A percentile compares a stretch with the other conserved stretches of the same genome.
Conservation (phyloP, 2,888 invertebrate genomes). For the Ophion ventricosus region DNA sequence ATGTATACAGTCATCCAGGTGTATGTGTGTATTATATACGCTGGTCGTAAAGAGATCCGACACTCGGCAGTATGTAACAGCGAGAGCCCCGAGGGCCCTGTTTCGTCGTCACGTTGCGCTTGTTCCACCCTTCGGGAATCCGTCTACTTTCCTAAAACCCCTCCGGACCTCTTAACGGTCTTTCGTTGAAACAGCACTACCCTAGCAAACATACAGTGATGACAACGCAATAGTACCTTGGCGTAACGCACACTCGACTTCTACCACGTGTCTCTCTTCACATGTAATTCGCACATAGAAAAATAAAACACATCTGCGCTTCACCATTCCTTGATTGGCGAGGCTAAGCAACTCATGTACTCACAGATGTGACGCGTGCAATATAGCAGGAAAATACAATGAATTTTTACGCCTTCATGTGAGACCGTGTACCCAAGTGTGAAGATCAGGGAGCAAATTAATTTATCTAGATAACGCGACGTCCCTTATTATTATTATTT, state of each 20-base stretch:
- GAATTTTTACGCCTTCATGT: not conserved
- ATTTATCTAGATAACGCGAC: too few relatives aligned
- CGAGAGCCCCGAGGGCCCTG: conserved; percentile 43
- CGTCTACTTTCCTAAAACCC: conserved; percentile 47
- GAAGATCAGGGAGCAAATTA: too few relatives aligned
- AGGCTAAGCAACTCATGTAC: conserved; percentile 18
- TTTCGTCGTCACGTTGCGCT: conserved; percentile 45
- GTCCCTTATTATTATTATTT: too few relatives aligned
- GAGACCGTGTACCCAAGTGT: not conserved
- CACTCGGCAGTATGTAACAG: conserved; percentile 44
- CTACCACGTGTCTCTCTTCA: conserved; percentile 29
- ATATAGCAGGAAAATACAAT: not conserved
- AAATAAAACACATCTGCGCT: conserved; percentile 50
- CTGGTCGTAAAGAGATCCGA: conserved; percentile 33
- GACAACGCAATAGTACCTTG: conserved; percentile 28
- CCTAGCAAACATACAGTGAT: conserved; percentile 36
- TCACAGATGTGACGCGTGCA: conserved; percentile 31
- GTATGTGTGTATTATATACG: conserved; percentile 1
- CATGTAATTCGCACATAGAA: conserved; percentile 37
- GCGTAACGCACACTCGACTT: conserved; percentile 29
- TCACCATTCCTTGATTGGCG: conserved; percentile 37
- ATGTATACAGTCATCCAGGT: not conserved
- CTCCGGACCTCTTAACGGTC: conserved; percentile 47
- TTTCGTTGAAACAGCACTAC: conserved; percentile 39
- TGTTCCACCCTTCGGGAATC: conserved; percentile 56